Percentiles rank a stretch among this genome's conserved stretches.
Evolutionary conservation across 1,140 invertebrate genomes (phyloP).

Genomic region (Cydia fagiglandana): DNA sequence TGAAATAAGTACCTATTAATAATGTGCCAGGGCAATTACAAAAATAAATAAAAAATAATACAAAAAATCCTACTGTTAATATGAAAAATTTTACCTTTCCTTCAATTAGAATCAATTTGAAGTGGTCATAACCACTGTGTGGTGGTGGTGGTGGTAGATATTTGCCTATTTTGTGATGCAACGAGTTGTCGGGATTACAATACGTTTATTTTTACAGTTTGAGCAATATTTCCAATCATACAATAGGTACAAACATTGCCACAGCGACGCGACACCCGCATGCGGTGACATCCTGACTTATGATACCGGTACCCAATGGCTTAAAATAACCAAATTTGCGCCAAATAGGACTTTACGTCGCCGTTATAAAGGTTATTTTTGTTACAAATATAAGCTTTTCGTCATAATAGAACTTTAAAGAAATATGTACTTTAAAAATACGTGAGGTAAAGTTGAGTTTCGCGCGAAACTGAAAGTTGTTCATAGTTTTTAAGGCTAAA

Average conservation of each 20-base stretch:
- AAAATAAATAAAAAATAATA: no score
- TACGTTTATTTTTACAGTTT: no score
- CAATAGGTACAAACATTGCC: not conserved
- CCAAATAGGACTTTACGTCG: not conserved
- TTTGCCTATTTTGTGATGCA: no score
- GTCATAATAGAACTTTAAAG: not conserved
- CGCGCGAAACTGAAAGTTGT: not conserved
- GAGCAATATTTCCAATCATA: no score
- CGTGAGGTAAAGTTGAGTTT: not conserved
- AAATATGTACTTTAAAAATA: not conserved
- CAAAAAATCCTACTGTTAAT: no score
- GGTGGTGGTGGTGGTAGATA: no score
- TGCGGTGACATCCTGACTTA: conserved; percentile 25
- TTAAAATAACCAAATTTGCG: not conserved
- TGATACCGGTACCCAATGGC: conserved; percentile 13
- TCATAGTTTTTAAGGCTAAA: not conserved
- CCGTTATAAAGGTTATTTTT: not conserved
- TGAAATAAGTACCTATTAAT: no score
- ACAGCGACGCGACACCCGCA: not conserved
- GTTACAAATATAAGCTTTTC: not conserved
- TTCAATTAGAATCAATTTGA: no score
- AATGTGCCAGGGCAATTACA: no score
- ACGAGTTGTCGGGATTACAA: no score
- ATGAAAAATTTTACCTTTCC: no score
- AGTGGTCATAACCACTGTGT: no score